Conservation (phyloP, 2,113 vertebrate genomes). For the Opisthocomus hoazin region DNA sequence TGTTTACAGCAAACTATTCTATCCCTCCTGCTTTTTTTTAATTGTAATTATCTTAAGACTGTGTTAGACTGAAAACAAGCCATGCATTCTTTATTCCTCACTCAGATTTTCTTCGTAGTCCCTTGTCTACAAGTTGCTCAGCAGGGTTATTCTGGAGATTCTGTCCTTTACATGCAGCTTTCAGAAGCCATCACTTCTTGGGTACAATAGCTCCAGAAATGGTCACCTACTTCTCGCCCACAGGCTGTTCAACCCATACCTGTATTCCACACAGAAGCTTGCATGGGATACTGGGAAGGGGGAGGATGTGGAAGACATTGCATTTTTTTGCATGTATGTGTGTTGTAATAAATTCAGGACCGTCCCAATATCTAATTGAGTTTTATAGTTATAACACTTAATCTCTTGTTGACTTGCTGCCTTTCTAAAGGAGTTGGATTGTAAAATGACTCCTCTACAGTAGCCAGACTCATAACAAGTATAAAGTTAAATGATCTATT, state of each 20-base stretch:
- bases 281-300: background rate
- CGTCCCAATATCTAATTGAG: background rate
- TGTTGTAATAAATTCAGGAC: background rate
- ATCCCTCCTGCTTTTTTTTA: background rate
- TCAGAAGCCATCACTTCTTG: background rate
- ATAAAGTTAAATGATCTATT: constrained; percentile 15
- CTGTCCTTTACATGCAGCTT: background rate
- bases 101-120: background rate
- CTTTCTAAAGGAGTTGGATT: background rate
- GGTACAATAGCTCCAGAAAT: background rate
- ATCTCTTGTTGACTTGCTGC: background rate
- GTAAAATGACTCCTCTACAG: background rate
- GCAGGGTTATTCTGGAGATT: background rate
- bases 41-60: background rate
- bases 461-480: background rate
- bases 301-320: background rate
- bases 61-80: background rate
- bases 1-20: background rate
- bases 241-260: background rate
- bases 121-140: background rate
- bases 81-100: background rate
- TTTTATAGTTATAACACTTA: background rate
- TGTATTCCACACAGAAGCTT: background rate
- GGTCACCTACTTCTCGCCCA: accelerated
- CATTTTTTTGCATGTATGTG: background rate